Base-by-base conservation (phyloP, 1,140 invertebrate genomes). In the Drosophila lowei region DNA sequence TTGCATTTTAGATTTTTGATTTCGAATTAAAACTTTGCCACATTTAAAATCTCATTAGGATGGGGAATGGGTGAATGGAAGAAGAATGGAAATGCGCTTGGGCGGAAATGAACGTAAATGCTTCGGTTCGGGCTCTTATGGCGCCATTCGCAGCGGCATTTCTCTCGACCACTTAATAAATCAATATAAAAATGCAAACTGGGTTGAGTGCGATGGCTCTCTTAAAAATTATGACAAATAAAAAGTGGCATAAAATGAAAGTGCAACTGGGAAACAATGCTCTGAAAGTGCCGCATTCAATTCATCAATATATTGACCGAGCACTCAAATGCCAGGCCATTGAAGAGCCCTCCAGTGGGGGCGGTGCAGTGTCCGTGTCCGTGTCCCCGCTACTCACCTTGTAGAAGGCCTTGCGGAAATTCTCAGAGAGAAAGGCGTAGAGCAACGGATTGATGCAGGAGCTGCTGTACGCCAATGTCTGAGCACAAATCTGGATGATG, bases 401-500 rank as follows among this genome's bases (percentile, higher is more conserved):
- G 68, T 83, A 77, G 70, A 91, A 91, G 52, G 90, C 90, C 77
- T 91, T 91, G 50, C 90, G 84, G 65, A 91, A 91, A 68, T 91
- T 91, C 48, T 91, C 88, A 16, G 90, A 91, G 41, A 91, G 79
- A 53, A 91, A 91, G 21, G 90, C 90, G 49, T 91, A 99, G 18
- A 99, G 93, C 60, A 99, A 95, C 0, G 98, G 98, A 90, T 99
- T 99, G 70, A 99, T 95, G 83, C 97, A 98, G 81, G 96, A 97
- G 92, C 98, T 99, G 92, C 96, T 96, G 92, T 99, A 99, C 1
- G 97, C 97, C 60, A 99, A 92, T 9, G 97, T 96, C 77, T 98
- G 97, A 4, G 96, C 95, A 5, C 94, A 94, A 72, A 98, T 96
- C 92, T 97, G 96, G 5, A 95, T 91, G 13, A 95, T 93, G 72